A percentile compares a stretch with the other conserved stretches of the same genome.
These are phyloP conservation scores for Sipha maydis DNA, from an alignment of 2,888 invertebrate species.

Conservation along the genomic window DNA sequence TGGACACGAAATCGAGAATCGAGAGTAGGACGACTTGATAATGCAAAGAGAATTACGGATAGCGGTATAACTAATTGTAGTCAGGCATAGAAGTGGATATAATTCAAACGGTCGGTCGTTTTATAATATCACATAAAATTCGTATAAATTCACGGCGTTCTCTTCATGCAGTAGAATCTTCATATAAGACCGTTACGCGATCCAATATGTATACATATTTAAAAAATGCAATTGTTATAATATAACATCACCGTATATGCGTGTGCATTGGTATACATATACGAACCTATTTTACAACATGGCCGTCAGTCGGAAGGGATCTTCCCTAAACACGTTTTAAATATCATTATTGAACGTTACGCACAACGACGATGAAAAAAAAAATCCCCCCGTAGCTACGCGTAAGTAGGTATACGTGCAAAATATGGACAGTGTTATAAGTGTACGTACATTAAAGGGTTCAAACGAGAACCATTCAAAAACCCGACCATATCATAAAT, in stretches of 20 bases:
- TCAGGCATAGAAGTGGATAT: too few relatives aligned
- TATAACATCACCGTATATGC: neutral
- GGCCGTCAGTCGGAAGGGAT: constrained; percentile 2
- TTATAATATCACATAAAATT: too few relatives aligned
- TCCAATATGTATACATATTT: neutral
- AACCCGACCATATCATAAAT: neutral
- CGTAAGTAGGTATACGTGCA: too few relatives aligned
- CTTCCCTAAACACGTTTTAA: constrained; percentile 25
- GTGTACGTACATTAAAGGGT: neutral
- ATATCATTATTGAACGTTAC: neutral
- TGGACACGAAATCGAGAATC: too few relatives aligned
- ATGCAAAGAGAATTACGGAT: too few relatives aligned
- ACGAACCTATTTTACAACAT: constrained; percentile 12
- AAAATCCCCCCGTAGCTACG: neutral
- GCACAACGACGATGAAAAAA: neutral
- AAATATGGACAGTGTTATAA: neutral
- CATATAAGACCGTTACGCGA: neutral
- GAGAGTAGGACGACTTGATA: too few relatives aligned
- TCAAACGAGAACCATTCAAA: neutral
- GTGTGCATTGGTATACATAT: neutral
- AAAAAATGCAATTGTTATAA: neutral
- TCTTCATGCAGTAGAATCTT: too few relatives aligned
- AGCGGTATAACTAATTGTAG: too few relatives aligned
- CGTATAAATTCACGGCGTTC: too few relatives aligned
- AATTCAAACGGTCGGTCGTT: too few relatives aligned